Evolutionary conservation across 2,888 invertebrate genomes (phyloP).

Genomic region (Sturmia bella): DNA sequence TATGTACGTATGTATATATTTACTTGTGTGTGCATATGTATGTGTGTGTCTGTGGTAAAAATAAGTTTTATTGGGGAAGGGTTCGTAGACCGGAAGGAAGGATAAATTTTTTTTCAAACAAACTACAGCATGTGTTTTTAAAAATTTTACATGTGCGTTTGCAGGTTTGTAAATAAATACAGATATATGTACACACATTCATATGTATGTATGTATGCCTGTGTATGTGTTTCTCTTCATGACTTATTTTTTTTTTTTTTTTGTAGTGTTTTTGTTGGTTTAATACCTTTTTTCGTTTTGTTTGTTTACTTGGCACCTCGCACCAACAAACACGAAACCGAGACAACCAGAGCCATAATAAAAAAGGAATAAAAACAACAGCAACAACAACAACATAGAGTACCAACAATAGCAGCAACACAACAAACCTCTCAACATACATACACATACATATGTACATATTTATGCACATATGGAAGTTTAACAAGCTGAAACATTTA

Average conservation of each 20-base stretch:
- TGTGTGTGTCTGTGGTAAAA: background rate
- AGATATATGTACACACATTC: background rate
- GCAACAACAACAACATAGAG: background rate
- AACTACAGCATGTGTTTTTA: slow-evolving; percentile 42
- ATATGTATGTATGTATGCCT: background rate
- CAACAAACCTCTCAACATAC: slow-evolving; percentile 23
- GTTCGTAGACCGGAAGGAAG: slow-evolving; percentile 58
- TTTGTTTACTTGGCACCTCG: slow-evolving; percentile 63
- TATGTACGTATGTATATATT: background rate
- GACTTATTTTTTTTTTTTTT: slow-evolving; percentile 6
- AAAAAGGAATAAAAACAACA: slow-evolving; percentile 33
- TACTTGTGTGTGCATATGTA: background rate
- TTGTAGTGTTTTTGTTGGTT: slow-evolving; percentile 13
- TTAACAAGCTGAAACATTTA: slow-evolving; percentile 52
- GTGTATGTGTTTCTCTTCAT: background rate
- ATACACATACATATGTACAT: no score
- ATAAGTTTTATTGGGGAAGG: slow-evolving; percentile 18
- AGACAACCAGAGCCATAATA: slow-evolving; percentile 49
- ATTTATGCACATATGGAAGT: background rate
- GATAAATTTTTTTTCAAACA: slow-evolving; percentile 47
- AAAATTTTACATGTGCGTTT: background rate
- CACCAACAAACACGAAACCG: slow-evolving; percentile 60
- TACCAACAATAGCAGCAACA: background rate
- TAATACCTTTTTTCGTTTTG: slow-evolving; percentile 45
- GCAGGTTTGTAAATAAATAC: background rate